Conservation (phyloP, 2,888 invertebrate genomes). For the Rhamphomyia laevipes region DNA sequence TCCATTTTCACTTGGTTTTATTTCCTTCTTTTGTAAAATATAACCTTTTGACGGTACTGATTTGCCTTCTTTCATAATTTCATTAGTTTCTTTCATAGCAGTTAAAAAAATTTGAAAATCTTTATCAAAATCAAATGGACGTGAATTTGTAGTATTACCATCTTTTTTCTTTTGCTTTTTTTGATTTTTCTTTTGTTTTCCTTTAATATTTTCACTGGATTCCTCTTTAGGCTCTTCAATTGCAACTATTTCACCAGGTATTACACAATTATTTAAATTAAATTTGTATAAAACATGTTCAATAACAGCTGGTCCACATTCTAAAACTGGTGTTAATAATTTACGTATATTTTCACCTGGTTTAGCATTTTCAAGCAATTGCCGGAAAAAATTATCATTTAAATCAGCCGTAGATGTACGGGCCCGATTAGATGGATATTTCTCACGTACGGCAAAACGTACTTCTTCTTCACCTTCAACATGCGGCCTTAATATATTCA, state of each 20-base stretch:
- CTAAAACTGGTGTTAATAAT: slow-evolving; percentile 67
- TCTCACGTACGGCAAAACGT: slow-evolving; percentile 83
- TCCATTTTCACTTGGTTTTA: slow-evolving; percentile 42
- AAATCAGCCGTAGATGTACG: slow-evolving; percentile 48
- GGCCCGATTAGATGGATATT: slow-evolving; percentile 71
- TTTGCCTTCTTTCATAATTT: slow-evolving; percentile 45
- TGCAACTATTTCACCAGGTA: slow-evolving; percentile 21
- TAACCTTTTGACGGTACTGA: slow-evolving; percentile 41
- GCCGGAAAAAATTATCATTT: slow-evolving; percentile 42
- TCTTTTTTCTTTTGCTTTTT: slow-evolving; percentile 19
- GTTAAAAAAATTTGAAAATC: slow-evolving; percentile 49
- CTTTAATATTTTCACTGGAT: background rate
- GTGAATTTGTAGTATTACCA: slow-evolving; percentile 12
- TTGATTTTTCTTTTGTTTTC: slow-evolving; percentile 3
- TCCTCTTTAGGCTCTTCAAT: slow-evolving; percentile 3
- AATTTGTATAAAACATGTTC: slow-evolving; percentile 74
- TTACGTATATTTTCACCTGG: slow-evolving; percentile 69
- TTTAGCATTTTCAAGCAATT: slow-evolving; percentile 51
- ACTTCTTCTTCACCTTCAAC: slow-evolving; percentile 86
- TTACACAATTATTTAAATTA: slow-evolving; percentile 50
- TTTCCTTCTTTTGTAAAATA: slow-evolving; percentile 75
- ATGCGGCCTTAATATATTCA: slow-evolving; percentile 86
- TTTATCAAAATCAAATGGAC: slow-evolving; percentile 45
- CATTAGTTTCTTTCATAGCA: slow-evolving; percentile 58
- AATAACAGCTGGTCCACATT: slow-evolving; percentile 83